These are phyloP conservation scores for Perdita meconis DNA, from an alignment of 2,888 invertebrate genomes.

Conservation along the genomic window DNA sequence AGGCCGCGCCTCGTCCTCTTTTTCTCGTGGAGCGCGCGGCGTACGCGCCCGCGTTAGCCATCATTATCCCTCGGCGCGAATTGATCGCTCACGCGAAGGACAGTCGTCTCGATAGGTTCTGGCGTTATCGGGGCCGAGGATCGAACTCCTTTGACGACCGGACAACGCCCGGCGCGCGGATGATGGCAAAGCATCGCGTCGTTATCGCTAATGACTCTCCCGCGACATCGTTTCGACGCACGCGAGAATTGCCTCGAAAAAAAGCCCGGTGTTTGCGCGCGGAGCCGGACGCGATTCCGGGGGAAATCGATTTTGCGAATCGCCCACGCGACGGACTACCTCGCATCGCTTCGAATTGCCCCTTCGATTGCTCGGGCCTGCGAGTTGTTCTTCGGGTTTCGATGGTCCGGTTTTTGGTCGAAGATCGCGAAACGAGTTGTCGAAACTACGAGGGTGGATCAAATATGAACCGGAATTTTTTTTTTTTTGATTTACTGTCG, in stretches of 20 bases:
- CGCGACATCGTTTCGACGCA: conserved; percentile 20
- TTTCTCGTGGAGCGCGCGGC: background rate
- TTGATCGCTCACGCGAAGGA: conserved; percentile 34
- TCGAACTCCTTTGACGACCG: conserved; percentile 39
- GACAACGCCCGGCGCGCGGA: conserved; percentile 8
- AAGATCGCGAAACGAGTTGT: background rate
- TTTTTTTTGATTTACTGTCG: no score
- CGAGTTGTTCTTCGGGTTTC: background rate
- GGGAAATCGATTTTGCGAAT: conserved; percentile 16
- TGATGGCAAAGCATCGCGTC: conserved; percentile 36
- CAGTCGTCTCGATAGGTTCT: conserved; percentile 13
- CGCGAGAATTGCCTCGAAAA: conserved; percentile 17
- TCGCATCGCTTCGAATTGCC: background rate
- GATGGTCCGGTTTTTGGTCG: background rate
- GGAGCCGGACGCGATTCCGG: background rate
- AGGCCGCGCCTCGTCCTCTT: background rate
- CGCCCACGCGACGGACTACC: background rate
- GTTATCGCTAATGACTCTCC: conserved; percentile 60
- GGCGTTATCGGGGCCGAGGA: conserved; percentile 27
- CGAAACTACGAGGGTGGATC: no score
- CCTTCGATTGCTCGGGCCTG: background rate
- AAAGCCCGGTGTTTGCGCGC: conserved; percentile 7
- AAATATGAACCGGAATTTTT: no score
- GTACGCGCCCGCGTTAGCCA: conserved; percentile 5
- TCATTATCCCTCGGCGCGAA: conserved; percentile 38